Base-by-base conservation (phyloP, 2,113 vertebrate genomes). In the Pleuronectes platessa region DNA sequence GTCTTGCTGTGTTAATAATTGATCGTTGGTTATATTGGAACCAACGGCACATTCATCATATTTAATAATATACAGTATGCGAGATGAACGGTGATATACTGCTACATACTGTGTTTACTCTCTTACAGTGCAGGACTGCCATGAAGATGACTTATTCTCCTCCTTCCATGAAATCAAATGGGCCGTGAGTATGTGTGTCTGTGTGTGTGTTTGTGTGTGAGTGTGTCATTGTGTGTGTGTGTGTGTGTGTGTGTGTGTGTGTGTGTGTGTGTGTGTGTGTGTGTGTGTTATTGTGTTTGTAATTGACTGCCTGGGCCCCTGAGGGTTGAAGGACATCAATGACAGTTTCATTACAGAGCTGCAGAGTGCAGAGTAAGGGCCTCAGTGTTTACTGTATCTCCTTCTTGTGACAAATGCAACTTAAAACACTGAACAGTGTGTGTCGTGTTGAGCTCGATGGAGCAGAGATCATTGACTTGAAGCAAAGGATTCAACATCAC, bases 321-420 rank as follows among this genome's bases (percentile, higher is more conserved):
- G 83, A 72, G 72, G 62, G 58, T 59, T 84, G 81, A 81, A 76
- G 83, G 87, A 87, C 78, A 82, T 69, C 71, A 66, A 24, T 74
- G 85, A 82, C 76, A 71, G 76, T 68, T 87, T 86, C 71, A 84
- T 81, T 78, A 61, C 68, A 71, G 64, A 23, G 64, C 82, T 24
- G 51, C 77, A 63, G 71, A 71, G 70, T 20, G 47, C 56, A 47
- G 72, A 2, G 53, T 31, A 20, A 69, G 51, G 64, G 35, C 35
- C 49, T 2, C 47, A 11, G 45, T 53, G 59, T 77, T 69, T 56
- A 40, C 72, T 56, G 45, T 21, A 26, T 45, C 70, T 15, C 66
- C 37, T 55, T 63, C 63, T n/a, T 0, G 13, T 23, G 37, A 81
- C 45, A 27, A 62, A 61, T 68, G 40, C 10, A 37, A 49, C 65